Percentiles rank a stretch among this genome's conserved stretches.
Evolutionary conservation across 2,797 vertebrate species (phyloP).

Genomic region (Philypnodon macrostomus): DNA sequence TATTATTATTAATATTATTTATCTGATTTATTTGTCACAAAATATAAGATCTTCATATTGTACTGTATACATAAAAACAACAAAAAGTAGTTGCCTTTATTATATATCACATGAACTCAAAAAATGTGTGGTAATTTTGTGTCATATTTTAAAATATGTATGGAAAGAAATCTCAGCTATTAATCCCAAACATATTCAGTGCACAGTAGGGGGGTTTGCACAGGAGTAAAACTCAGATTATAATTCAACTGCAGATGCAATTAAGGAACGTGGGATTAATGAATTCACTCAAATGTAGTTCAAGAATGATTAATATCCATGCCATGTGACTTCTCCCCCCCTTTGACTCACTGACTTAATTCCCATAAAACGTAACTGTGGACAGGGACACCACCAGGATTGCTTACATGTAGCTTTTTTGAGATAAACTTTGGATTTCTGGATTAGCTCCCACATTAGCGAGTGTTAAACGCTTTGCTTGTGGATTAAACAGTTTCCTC

Average conservation of each 20-base stretch:
- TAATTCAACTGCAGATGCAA: conserved; percentile 20
- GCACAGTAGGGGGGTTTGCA: conserved; percentile 15
- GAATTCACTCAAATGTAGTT: conserved; percentile 36
- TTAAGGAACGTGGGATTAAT: conserved; percentile 44
- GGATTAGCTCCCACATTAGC: conserved; percentile 70
- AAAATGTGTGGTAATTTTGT: too few species aligned
- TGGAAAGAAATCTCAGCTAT: neutral
- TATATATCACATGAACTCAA: too few species aligned
- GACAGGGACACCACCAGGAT: conserved; percentile 24
- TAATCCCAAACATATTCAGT: neutral
- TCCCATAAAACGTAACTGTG: conserved; percentile 22
- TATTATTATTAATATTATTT: too few species aligned
- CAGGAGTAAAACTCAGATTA: conserved; percentile 21
- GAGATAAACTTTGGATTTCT: conserved; percentile 65
- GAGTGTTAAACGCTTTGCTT: conserved; percentile 59
- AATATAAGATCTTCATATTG: too few species aligned
- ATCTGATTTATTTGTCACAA: too few species aligned
- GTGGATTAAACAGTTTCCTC: conserved; percentile 65
- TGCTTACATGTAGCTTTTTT: conserved; percentile 70
- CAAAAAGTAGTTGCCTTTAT: too few species aligned
- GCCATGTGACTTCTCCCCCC: conserved; percentile 19
- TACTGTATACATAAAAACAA: too few species aligned
- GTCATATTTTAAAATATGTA: too few species aligned
- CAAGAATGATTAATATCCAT: conserved; percentile 30
- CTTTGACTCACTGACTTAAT: conserved; percentile 35